Percentiles rank a stretch among this genome's conserved stretches.
These are phyloP conservation scores for Gymnocypris eckloni DNA, from an alignment of 2,797 vertebrate species.

Conservation along the genomic window DNA sequence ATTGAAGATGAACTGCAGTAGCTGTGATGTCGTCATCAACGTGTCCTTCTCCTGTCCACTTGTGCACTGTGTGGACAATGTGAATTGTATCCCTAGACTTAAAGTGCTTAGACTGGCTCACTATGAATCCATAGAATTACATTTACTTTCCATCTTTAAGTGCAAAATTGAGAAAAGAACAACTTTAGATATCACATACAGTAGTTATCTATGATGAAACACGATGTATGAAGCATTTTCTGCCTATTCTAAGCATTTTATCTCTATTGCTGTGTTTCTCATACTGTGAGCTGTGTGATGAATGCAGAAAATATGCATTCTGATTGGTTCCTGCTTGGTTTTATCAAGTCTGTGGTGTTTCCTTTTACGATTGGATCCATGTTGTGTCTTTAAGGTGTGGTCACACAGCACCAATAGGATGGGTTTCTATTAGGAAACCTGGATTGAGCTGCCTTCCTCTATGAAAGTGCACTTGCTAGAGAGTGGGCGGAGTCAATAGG, in stretches of 20 bases:
- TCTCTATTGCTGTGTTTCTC: slow-evolving; percentile 57
- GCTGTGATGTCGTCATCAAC: slow-evolving; percentile 28
- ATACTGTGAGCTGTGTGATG: slow-evolving; percentile 78
- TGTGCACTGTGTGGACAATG: slow-evolving; percentile 56
- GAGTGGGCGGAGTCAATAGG: slow-evolving; percentile 61
- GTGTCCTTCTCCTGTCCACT: slow-evolving; percentile 31
- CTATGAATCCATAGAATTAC: background rate
- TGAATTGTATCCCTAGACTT: slow-evolving; percentile 66
- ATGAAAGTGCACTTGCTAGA: slow-evolving; percentile 63
- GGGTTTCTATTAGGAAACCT: slow-evolving; percentile 60
- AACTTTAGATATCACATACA: slow-evolving; percentile 1
- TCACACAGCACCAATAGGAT: slow-evolving; percentile 59
- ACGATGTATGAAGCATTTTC: background rate
- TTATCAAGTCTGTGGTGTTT: slow-evolving; percentile 72
- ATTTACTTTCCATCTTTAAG: slow-evolving; percentile 8
- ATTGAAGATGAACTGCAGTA: slow-evolving; percentile 55
- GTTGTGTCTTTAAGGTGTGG: slow-evolving; percentile 60
- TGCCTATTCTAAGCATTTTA: slow-evolving; percentile 53
- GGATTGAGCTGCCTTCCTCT: slow-evolving; percentile 68
- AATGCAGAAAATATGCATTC: slow-evolving; percentile 73
- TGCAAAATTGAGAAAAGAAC: background rate
- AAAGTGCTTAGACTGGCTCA: slow-evolving; percentile 60
- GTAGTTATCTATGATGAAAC: background rate
- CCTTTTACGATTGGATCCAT: slow-evolving; percentile 64
- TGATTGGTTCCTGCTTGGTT: slow-evolving; percentile 80